Evolutionary conservation across 1,140 invertebrate genomes (phyloP), one percentile per base, ranked within the genome.

Genomic region (Bombus ignitus): DNA sequence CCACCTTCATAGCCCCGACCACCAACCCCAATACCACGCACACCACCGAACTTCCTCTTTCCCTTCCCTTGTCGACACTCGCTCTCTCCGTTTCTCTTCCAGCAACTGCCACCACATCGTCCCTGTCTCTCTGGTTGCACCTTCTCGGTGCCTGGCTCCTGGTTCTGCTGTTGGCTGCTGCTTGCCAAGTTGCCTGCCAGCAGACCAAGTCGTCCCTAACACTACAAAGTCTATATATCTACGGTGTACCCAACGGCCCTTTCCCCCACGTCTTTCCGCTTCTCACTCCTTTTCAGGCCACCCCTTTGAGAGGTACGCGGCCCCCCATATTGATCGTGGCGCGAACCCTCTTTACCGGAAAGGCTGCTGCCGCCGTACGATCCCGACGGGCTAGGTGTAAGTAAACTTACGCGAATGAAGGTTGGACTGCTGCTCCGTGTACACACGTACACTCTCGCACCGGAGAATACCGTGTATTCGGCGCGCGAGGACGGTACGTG

Each of bases 1-100:
- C 93, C 93, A 94, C 94, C 92, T 94, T 94, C 92, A 88, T 93
- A 89, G 93, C 91, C 93, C 91, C 92, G 88, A 93, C 92, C 93
- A 84, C 90, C 92, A 91, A 92, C 90, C 92, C 92, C 92, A 91
- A 93, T 93, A 92, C 87, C 87, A 80, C 79, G 87, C 91, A 83
- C 92, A 87, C 84, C 88, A 83, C 82, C 72, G 79, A 84, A 9
- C 86, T 80, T 82, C 85, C 73, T 85, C 87, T 75, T 72, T 71
- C 86, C 73, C 85, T 78, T 82, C 72, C 57, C 13, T 8, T 47
- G 32, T 5, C 47, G 6, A 3, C 35, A 35, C 18, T 37, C 32
- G n/a, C 12, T 74, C 75, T 47, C 42, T 44, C 6, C 57, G 44
- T 62, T 28, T 18, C 32, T 66, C 77, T 47, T 78, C 12, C 79